Base-by-base conservation (phyloP, 2,113 vertebrate species). In the Indicator maculatus region DNA sequence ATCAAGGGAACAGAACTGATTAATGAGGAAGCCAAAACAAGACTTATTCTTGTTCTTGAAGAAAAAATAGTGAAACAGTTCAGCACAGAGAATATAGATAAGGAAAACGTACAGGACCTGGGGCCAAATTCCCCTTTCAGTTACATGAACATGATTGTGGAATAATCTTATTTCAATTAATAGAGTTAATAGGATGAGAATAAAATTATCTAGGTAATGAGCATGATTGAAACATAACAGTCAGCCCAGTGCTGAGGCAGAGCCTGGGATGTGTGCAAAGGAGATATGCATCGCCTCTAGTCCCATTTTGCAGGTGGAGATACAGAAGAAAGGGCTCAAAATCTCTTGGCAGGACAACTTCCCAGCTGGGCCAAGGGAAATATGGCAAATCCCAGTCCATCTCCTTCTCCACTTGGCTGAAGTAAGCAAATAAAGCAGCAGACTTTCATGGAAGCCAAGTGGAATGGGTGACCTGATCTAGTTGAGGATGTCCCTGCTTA, bases 91-190 rank as follows among this genome's bases (percentile, higher is more conserved):
- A 66, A 81, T 72, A 61, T 11, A 90, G 88, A 94, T 75, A 88
- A 91, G 61, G 72, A 70, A 83, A 91, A 88, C 1, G 11, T 63
- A 75, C n/a, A 84, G 80, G 76, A 91, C 88, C 83, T 59, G 88
- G 80, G 76, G 85, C 90, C 91, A 94, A 88, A 52, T 80, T 94
- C 69, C 65, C 81, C 60, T 95, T 84, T 92, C 89, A 53, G 71
- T 95, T 96, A 89, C 79, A 83, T 56, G 28, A 44, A 33, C 16
- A 33, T 93, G 95, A 95, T 67, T 83, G 87, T 87, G 71, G 82
- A 92, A 84, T 91, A 92, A 85, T 88, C 94, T 77, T 72, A 55
- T 82, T 92, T 88, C 89, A 94, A 91, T 93, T 95, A 96, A 95
- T 90, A 70, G 91, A 83, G 71, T 89, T 88, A 92, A 94, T 91